Base-by-base conservation (phyloP, 1,140 invertebrate genomes). In the Rhynchophorus ferrugineus region DNA sequence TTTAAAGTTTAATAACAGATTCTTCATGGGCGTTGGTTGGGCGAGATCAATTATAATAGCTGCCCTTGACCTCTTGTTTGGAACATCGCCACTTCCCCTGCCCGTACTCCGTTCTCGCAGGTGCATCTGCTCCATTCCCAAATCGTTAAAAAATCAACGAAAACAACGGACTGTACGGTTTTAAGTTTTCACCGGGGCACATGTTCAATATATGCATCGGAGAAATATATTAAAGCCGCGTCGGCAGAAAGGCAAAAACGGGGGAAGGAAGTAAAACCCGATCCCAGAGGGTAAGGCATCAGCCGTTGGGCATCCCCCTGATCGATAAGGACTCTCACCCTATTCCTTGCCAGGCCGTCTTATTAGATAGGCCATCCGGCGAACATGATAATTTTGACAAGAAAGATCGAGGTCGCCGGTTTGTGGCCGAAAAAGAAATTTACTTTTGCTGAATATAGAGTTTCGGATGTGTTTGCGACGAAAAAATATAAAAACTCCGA, bases 221-320 rank as follows among this genome's bases (percentile, higher is more conserved):
- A 45, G 43, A 45, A 34, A 45, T 45, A 16, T 45, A 45, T 45
- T 45, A 33, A 34, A 45, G 43, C 21, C n/a, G 43, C 22, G 9
- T 41, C 8, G 2, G 18, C 17, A 19, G 38, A 41, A 41, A 29
- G 24, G 37, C 18, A 18, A 39, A 45, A 45, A 45, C 22, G 43
- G 19, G 11, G 45, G 41, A 49, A 5, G 45, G 41, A 49, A 49
- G 51, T 48, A 35, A 54, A 55, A 55, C 51, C 53, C 46, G 54
- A 52, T 54, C 56, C 52, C 41, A 36, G 39, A 49, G 56, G 36
- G 56, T 47, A 54, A 54, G 50, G 56, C 48, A 34, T 22, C 48
- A 49, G 20, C 29, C 46, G 46, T 49, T 49, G 46, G 46, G 46
- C 34, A 49, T 11, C n/a, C 46, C 34, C 22, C 36, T 42, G 48